phyloP scores from a whole-genome alignment of 2,113 vertebrate species.

The Fulica atra region DNA sequence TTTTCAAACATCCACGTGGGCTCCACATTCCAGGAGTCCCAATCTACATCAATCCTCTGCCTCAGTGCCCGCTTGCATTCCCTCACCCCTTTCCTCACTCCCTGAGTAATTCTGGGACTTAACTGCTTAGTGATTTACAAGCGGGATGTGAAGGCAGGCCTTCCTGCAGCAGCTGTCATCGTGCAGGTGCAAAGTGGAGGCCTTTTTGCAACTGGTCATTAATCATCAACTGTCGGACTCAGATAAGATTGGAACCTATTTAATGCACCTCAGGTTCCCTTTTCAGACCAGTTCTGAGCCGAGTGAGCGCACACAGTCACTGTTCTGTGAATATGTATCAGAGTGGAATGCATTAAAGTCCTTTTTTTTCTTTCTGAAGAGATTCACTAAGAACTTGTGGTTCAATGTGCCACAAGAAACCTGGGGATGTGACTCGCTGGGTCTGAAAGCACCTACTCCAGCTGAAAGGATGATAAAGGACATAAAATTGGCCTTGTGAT shows the following conservation, averaged over 20 bases:
- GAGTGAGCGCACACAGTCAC: background rate
- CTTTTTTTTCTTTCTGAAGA: background rate
- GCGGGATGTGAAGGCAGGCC: background rate
- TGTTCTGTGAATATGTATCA: background rate
- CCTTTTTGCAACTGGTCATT: background rate
- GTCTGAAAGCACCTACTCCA: slow-evolving; percentile 12
- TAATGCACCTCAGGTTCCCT: background rate
- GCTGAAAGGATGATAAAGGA: background rate
- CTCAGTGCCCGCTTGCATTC: background rate
- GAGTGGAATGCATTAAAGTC: background rate
- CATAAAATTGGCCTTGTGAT: slow-evolving; percentile 21
- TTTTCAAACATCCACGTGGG: background rate
- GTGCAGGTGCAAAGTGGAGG: background rate
- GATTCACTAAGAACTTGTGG: background rate
- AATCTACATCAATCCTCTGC: background rate
- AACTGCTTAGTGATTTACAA: background rate
- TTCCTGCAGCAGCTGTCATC: background rate
- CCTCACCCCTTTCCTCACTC: background rate
- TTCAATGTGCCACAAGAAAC: background rate
- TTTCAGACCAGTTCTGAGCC: background rate
- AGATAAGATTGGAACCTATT: background rate
- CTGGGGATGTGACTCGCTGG: slow-evolving; percentile 1
- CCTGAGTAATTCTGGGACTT: background rate
- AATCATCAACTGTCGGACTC: background rate
- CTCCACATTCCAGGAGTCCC: background rate